These are phyloP conservation scores for Theristus sp. DNA, from an alignment of 2,888 invertebrate genomes.

Conservation along the genomic window DNA sequence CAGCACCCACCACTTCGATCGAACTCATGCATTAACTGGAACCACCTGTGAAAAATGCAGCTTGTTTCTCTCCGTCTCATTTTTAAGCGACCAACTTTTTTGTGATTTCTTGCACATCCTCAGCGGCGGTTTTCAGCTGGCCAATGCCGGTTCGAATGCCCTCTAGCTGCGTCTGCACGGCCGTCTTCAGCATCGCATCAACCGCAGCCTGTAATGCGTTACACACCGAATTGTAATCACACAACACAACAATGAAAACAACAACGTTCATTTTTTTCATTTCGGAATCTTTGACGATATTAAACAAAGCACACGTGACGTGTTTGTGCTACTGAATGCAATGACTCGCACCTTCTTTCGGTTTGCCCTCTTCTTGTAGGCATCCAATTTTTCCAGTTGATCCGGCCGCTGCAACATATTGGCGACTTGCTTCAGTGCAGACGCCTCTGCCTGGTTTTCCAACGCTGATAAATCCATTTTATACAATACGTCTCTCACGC, in stretches of 20 bases:
- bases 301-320: too few relatives aligned
- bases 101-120: conserved; percentile 52
- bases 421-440: conserved; percentile 19
- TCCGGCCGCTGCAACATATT: conserved; percentile 45
- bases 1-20: too few relatives aligned
- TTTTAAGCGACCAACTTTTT: conserved; percentile 37
- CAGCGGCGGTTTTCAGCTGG: conserved; percentile 63
- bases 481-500: too few relatives aligned
- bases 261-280: too few relatives aligned
- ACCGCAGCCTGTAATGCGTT: conserved; percentile 55
- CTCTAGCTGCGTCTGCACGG: conserved; percentile 90
- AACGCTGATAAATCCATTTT: not conserved
- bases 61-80: not conserved
- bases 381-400: conserved; percentile 63
- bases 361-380: conserved; percentile 35
- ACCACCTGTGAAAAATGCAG: too few relatives aligned
- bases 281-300: too few relatives aligned
- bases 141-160: conserved; percentile 81
- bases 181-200: conserved; percentile 86
- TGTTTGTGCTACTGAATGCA: not conserved
- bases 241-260: too few relatives aligned
- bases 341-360: conserved; percentile 34
- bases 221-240: too few relatives aligned
- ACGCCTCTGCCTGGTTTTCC: conserved; percentile 15
- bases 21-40: too few relatives aligned